A percentile compares a stretch with the other conserved stretches of the same genome.
Conservation (phyloP, 1,140 invertebrate genomes). For the Pseudomyrmex cubaensis region DNA sequence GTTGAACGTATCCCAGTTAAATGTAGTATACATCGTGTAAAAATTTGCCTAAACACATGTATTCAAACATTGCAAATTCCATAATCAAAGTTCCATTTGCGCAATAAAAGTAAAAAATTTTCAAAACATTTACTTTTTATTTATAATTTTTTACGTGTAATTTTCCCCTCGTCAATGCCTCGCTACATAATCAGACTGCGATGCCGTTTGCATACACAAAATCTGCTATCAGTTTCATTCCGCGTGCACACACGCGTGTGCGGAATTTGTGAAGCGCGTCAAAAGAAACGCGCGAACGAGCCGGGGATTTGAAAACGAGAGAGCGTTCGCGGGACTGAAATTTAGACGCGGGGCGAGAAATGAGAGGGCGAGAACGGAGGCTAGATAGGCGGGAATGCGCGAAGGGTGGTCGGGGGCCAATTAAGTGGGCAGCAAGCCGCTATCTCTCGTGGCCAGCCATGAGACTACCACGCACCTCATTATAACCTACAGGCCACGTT, state of each 20-base stretch:
- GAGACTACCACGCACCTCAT: conserved; percentile 78
- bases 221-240: not conserved
- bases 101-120: not conserved
- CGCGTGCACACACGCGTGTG: not conserved
- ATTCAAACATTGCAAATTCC: no score
- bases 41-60: no score
- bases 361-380: conserved; percentile 23
- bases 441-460: conserved; percentile 78
- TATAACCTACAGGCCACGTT: conserved; percentile 76
- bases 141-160: conserved; percentile 5
- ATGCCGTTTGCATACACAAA: not conserved
- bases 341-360: conserved; percentile 39
- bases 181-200: not conserved
- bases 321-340: conserved; percentile 29
- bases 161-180: not conserved
- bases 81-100: no score
- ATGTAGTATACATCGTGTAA: no score
- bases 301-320: conserved; percentile 11
- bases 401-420: conserved; percentile 73
- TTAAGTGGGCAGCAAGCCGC: conserved; percentile 76
- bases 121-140: not conserved
- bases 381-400: conserved; percentile 61
- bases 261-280: conserved; percentile 7
- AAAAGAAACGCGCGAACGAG: conserved; percentile 11
- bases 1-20: not conserved